Conservation (phyloP, 2,113 vertebrate species). For the Aleadryas rufinucha region DNA sequence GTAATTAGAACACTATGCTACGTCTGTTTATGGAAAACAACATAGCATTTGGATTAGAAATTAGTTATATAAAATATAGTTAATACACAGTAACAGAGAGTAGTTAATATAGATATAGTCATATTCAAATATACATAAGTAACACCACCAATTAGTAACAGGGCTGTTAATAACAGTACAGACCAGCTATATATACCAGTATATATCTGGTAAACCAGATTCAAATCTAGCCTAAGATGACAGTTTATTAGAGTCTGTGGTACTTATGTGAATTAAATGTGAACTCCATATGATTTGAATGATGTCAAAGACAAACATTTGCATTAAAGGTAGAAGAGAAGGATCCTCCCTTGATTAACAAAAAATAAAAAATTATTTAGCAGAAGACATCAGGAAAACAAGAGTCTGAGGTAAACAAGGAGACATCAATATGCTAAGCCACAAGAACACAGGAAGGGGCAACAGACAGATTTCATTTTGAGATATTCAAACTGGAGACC, state of each 20-base stretch:
- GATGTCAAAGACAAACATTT: not conserved
- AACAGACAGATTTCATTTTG: not conserved
- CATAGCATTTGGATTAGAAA: not conserved
- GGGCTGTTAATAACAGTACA: not conserved
- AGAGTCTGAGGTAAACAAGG: not conserved
- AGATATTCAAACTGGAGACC: not conserved
- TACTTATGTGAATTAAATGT: not conserved
- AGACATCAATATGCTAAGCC: rapidly evolving
- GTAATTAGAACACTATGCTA: not conserved
- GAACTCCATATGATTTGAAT: not conserved
- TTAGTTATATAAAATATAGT: not conserved
- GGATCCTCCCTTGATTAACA: not conserved
- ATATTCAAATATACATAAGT: not conserved
- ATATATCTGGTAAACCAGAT: not conserved
- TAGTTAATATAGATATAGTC: not conserved
- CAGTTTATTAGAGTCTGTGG: not conserved
- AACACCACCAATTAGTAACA: not conserved
- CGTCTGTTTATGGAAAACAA: not conserved
- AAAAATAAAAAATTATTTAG: not conserved
- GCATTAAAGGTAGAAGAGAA: not conserved
- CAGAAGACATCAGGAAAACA: not conserved
- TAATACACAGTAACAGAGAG: not conserved
- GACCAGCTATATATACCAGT: too few species aligned
- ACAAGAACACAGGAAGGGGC: not conserved
- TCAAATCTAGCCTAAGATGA: not conserved